Base-by-base conservation (phyloP, 2,888 invertebrate species). In the Pristionchus entomophagus region DNA sequence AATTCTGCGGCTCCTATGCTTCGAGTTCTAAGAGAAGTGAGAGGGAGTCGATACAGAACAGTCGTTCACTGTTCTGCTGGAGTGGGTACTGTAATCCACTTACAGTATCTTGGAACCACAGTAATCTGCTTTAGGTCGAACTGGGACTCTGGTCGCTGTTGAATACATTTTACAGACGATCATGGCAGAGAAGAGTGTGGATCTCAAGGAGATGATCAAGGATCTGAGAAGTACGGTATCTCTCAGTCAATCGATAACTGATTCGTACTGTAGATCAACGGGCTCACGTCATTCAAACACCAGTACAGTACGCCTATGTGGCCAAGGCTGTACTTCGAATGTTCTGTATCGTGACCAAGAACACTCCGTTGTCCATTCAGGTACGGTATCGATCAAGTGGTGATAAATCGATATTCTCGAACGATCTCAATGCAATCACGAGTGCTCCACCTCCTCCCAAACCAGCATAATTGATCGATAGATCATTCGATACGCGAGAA, bases 271-370 rank as follows among this genome's bases (percentile, higher is more conserved):
- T 73, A 73, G 88, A 89, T 49, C 88, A 89, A 56, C 87, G 89
- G 32, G 86, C 86, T 86, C 85, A 85, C 19, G 77, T 87, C 14
- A 84, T 89, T 59, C 88, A 89, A 41, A 89, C 88, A 4, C 88
- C 88, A n/a, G 81, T 87, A 41, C 73, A 73, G 73, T 73, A 73
- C 32, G 73, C 73, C 17, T 73, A 73, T 26, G 73, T 73, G 41
- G 73, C 73, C 26, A 73, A 73, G 19, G 73, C 73, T 73, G 73
- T 73, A 26, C 73, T 73, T 26, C 38, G 73, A 1, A 73, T 73
- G 73, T 73, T 41, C 73, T 73, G 73, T 41, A 73, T 73, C 73
- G 41, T 73, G 5, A 73, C 73, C n/a, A 73, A 73, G 73, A 73
- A 73, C 41, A 73, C n/a, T 73, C 73, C 73, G 5, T 17, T 73